Percentiles rank a stretch among this genome's conserved stretches.
These are phyloP conservation scores for Herminia tarsipennalis DNA, from an alignment of 2,888 invertebrate genomes.

Conservation along the genomic window DNA sequence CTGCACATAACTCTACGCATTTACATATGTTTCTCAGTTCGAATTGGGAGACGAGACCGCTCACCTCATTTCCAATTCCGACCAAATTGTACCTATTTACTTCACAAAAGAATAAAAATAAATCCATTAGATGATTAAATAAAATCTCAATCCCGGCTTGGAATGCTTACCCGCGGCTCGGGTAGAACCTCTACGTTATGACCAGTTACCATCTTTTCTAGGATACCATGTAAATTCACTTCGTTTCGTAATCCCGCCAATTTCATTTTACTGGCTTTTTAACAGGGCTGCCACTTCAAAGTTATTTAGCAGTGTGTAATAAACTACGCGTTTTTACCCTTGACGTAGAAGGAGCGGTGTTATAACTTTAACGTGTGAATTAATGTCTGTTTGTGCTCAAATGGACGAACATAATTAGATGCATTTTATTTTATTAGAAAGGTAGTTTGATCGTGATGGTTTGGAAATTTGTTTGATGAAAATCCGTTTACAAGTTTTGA, in stretches of 20 bases:
- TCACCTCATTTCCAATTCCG: not conserved
- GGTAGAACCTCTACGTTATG: not conserved
- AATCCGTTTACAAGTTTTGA: no score
- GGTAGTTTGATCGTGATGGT: no score
- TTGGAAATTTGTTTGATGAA: no score
- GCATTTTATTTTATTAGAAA: no score
- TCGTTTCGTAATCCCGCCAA: constrained; percentile 21
- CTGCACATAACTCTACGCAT: no score
- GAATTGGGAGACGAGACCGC: no score
- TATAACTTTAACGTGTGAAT: no score
- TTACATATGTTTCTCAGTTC: no score
- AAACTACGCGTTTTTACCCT: no score
- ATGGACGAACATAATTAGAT: no score
- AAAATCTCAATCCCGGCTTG: not conserved
- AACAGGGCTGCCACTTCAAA: constrained; percentile 1
- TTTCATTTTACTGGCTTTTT: constrained; percentile 31
- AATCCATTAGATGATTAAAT: constrained; percentile 8
- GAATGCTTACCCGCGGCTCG: not conserved
- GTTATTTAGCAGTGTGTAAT: not conserved
- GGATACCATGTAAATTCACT: constrained; percentile 13
- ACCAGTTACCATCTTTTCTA: constrained; percentile 3
- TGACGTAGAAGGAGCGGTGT: no score
- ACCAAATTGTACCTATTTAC: not conserved
- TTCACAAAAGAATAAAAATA: not conserved
- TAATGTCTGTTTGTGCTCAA: no score